Conservation (phyloP, 2,888 invertebrate species). For the Ligdia adustata region DNA sequence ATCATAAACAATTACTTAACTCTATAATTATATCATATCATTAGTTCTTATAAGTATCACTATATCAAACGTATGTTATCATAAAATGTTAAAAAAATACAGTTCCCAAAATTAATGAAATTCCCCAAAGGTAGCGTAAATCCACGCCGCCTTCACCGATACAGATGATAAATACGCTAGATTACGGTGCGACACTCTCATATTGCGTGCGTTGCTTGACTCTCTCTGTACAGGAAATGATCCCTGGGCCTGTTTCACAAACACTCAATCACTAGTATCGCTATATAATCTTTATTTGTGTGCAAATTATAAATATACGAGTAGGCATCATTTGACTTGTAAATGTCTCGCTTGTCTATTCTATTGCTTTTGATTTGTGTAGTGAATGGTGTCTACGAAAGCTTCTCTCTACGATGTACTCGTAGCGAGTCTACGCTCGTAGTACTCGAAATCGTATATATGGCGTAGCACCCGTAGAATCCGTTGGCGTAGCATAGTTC, state of each 20-base stretch:
- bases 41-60: too few species aligned
- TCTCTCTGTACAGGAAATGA: constrained; percentile 34
- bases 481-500: background rate
- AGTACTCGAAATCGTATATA: too few species aligned
- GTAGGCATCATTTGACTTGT: too few species aligned
- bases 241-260: constrained; percentile 19
- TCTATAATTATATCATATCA: too few species aligned
- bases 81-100: too few species aligned
- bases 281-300: background rate
- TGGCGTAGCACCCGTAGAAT: background rate
- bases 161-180: constrained; percentile 46
- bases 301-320: background rate
- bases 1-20: too few species aligned
- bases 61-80: too few species aligned
- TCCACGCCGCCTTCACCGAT: constrained; percentile 33
- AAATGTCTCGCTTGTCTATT: too few species aligned
- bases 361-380: too few species aligned
- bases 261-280: too few species aligned
- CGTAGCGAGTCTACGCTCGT: constrained; percentile 4
- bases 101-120: background rate
- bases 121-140: constrained; percentile 28
- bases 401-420: constrained; percentile 1
- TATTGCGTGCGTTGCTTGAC: constrained; percentile 38
- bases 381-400: too few species aligned
- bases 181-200: constrained; percentile 44